phyloP scores from a whole-genome alignment of 2,113 vertebrate species.

The Ceyx melanurus region DNA sequence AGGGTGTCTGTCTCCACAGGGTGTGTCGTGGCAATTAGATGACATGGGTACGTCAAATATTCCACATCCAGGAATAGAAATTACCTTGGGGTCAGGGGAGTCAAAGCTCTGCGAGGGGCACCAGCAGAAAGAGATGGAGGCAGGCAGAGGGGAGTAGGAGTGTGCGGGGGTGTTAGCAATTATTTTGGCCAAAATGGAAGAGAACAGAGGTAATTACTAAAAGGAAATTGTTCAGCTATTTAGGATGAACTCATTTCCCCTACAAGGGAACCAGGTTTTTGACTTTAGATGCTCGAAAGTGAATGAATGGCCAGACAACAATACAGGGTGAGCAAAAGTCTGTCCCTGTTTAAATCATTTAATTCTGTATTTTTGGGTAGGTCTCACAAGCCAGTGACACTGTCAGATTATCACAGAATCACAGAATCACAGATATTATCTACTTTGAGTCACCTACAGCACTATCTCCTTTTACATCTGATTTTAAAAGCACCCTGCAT shows the following conservation, averaged over 20 bases:
- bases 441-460: neutral
- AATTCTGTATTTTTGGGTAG: neutral
- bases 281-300: neutral
- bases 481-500: slow-evolving; percentile 9
- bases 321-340: neutral
- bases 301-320: neutral
- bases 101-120: neutral
- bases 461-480: neutral
- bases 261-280: neutral
- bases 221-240: neutral
- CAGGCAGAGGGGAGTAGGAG: neutral
- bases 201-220: neutral
- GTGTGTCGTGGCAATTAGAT: neutral
- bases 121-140: neutral
- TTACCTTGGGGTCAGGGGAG: neutral
- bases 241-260: neutral
- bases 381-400: neutral
- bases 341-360: neutral
- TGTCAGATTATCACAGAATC: neutral
- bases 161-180: fast-evolving
- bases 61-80: neutral
- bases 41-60: neutral
- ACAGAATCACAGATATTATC: neutral
- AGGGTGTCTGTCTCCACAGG: neutral
- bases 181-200: neutral